phyloP scores from a whole-genome alignment of 2,797 vertebrate genomes.

The Syngnathus rostellatus region DNA sequence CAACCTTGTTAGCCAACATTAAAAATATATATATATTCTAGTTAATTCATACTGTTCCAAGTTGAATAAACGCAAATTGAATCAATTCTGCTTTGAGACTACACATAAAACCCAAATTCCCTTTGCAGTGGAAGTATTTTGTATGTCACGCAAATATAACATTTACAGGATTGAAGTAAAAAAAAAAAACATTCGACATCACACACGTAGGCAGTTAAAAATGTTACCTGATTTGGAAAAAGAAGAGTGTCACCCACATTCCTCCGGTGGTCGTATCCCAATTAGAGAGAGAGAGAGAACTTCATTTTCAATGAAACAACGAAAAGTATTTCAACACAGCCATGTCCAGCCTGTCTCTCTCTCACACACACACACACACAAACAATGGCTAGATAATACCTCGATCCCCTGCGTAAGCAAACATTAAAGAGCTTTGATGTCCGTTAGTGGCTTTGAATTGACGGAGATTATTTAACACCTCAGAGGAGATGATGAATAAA shows the following conservation, averaged over 20 bases:
- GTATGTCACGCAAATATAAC: neutral
- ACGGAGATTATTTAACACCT: constrained; percentile 51
- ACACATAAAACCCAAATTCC: neutral
- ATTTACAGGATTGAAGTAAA: neutral
- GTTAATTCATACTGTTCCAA: neutral
- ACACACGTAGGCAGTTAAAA: neutral
- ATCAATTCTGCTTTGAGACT: neutral
- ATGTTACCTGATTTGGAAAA: neutral
- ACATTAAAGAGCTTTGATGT: constrained; percentile 64
- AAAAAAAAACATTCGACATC: neutral
- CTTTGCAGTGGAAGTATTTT: neutral
- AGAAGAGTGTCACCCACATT: neutral
- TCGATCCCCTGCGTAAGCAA: constrained; percentile 63
- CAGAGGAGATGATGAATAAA: constrained; percentile 6
- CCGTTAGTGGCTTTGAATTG: constrained; percentile 50
- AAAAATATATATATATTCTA: no score
- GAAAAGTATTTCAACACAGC: constrained; percentile 8
- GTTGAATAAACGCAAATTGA: neutral
- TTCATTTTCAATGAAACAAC: neutral
- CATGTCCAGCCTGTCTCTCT: constrained; percentile 9
- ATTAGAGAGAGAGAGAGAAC: neutral
- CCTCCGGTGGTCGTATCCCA: neutral
- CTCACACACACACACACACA: constrained; percentile 7
- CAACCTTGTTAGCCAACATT: no score
- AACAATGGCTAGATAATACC: constrained; percentile 47